Evolutionary conservation across 2,888 invertebrate species (phyloP), one percentile per base, ranked within the genome.

Genomic region (Xestia ashworthii): DNA sequence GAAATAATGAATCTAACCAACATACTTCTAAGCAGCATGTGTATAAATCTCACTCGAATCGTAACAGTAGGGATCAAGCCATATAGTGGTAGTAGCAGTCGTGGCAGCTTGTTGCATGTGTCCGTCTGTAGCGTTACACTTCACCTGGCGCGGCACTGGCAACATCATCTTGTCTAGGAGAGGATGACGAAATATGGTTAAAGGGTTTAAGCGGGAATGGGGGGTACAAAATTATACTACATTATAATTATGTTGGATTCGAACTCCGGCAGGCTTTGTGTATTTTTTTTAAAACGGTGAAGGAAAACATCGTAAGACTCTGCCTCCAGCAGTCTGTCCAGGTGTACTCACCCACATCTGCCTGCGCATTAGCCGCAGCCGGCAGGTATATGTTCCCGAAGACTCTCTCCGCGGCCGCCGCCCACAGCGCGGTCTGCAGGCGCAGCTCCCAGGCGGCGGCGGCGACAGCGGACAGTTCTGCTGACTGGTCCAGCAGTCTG

Each of bases 331-430:
- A 64, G 64, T 64, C 41, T 62, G 38, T 19, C 41, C n/a, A 65
- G 65, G 44, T n/a, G 65, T 65, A 65, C 93, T 89, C 4, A 95
- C 96, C 95, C 62, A 93, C 92, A 48, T 95, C 95, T 0, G 92
- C 91, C 41, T 92, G 92, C 5, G 95, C 98, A 86, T 97, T 97
- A 93, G 99, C 99, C 32, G 99, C 99, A 5, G 99, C 99, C 5
- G 99, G 99, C 88, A 99, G 97, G 95, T 99, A 99, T 90, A 99
- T 98, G 92, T 98, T 98, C 93, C 98, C 98, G 95, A 99, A 98
- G 38, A 99, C 98, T 88, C 98, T 97, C 76, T 97, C 97, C 9
- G 98, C 98, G 32, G 99, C 98, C 91, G 98, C 98, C 32, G 98
- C 97, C 99, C 99, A 99, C n/a, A 99, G 97, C 90, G 98, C 98